A percentile compares a stretch with the other conserved stretches of the same genome.
Conservation (phyloP, 2,888 invertebrate species). For the Drosophila tanythrix region DNA sequence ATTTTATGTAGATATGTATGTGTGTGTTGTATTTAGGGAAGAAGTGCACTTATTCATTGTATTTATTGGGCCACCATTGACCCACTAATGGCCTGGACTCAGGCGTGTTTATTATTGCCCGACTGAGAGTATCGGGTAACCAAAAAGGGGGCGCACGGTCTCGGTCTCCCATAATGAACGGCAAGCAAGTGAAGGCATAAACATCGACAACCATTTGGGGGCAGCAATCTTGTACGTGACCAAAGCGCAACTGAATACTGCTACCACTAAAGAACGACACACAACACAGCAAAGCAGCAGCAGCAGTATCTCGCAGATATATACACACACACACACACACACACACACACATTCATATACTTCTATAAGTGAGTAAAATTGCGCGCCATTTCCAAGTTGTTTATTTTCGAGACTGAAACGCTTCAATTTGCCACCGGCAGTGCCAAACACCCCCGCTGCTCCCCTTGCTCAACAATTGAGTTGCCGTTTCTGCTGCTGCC, state of each 20-base stretch:
- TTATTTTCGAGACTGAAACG: constrained; percentile 66
- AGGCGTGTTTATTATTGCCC: constrained; percentile 31
- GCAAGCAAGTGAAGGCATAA: constrained; percentile 43
- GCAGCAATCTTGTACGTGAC: constrained; percentile 75
- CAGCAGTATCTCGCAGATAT: constrained; percentile 48
- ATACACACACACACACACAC: constrained; percentile 19
- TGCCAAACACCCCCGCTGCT: constrained; percentile 5
- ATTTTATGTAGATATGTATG: background rate
- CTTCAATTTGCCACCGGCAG: constrained; percentile 50
- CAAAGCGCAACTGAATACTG: constrained; percentile 62
- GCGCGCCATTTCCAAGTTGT: constrained; percentile 78
- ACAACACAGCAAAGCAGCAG: constrained; percentile 13
- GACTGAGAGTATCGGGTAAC: constrained; percentile 39
- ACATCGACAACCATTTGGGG: constrained; percentile 64
- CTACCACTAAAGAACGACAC: constrained; percentile 33
- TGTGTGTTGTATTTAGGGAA: background rate
- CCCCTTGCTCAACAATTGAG: constrained; percentile 13
- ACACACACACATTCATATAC: constrained; percentile 1
- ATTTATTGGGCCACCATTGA: constrained; percentile 46
- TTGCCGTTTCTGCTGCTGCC: constrained; percentile 38
- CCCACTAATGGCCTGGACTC: constrained; percentile 48
- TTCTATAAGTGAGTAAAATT: constrained; percentile 59
- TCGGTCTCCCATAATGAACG: constrained; percentile 45
- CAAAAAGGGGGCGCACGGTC: constrained; percentile 16
- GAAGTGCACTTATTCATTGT: constrained; percentile 45